Percentiles rank a stretch among this genome's conserved stretches.
phyloP scores from a whole-genome alignment of 2,888 invertebrate species.

The Drosophila mettleri region DNA sequence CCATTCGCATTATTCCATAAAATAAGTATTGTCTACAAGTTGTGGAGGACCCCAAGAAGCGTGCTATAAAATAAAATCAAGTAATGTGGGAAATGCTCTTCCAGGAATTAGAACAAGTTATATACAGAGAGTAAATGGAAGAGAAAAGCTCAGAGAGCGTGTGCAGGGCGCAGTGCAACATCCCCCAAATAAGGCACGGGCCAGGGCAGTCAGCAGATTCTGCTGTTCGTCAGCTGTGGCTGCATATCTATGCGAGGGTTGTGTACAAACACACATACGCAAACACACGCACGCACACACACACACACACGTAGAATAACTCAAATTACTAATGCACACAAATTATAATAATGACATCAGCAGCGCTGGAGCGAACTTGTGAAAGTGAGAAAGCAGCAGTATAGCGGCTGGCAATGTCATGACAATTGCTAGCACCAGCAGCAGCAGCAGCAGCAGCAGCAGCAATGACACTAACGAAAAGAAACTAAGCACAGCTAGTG shows the following conservation, averaged over 20 bases:
- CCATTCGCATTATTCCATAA: conserved; percentile 12
- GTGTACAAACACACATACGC: conserved; percentile 23
- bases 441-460: conserved; percentile 21
- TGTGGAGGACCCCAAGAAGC: conserved; percentile 34
- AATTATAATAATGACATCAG: conserved; percentile 77
- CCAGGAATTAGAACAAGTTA: background rate
- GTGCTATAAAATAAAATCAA: conserved; percentile 39
- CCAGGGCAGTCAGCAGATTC: conserved; percentile 22
- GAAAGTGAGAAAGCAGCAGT: conserved; percentile 67
- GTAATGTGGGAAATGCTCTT: conserved; percentile 5
- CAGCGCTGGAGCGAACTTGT: conserved; percentile 56
- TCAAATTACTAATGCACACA: conserved; percentile 72
- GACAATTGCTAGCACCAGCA: conserved; percentile 46
- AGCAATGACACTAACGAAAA: conserved; percentile 28
- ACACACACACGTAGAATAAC: conserved; percentile 34
- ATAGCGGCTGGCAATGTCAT: conserved; percentile 54
- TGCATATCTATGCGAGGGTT: conserved; percentile 41
- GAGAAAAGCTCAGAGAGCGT: background rate
- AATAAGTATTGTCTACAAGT: conserved; percentile 1
- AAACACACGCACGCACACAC: conserved; percentile 18
- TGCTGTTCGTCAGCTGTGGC: conserved; percentile 27
- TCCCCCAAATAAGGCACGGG: conserved; percentile 36
- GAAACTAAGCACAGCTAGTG: conserved; percentile 41
- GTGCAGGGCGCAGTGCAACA: conserved; percentile 26
- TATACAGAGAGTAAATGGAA: background rate